A percentile compares a stretch with the other conserved stretches of the same genome.
Evolutionary conservation across 2,888 invertebrate genomes (phyloP).

Genomic region (Trichopoda pennipes): DNA sequence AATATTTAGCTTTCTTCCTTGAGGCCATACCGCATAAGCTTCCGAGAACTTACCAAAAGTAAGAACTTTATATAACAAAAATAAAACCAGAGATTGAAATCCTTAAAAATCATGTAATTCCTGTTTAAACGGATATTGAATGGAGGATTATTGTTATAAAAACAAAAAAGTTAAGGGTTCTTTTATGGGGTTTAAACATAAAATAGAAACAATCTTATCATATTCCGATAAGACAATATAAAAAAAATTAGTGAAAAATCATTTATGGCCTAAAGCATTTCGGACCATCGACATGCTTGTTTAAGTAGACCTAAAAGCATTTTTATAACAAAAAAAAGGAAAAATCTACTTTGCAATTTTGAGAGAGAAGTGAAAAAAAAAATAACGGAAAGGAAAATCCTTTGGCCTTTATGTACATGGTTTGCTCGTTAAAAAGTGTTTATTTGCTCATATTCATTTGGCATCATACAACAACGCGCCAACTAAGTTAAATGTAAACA

Average conservation of each 20-base stretch:
- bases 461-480: not conserved
- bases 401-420: conserved; percentile 55
- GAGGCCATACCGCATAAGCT: conserved; percentile 63
- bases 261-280: conserved; percentile 67
- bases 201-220: conserved; percentile 22
- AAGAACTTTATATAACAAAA: conserved; percentile 50
- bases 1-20: conserved; percentile 48
- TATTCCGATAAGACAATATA: conserved; percentile 28
- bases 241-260: conserved; percentile 69
- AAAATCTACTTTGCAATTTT: conserved; percentile 23
- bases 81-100: conserved; percentile 32
- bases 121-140: conserved; percentile 53
- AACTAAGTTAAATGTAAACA: conserved; percentile 19
- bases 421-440: conserved; percentile 65
- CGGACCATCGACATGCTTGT: conserved; percentile 50
- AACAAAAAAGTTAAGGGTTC: conserved; percentile 35
- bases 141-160: conserved; percentile 47
- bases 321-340: conserved; percentile 39
- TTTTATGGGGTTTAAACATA: conserved; percentile 13
- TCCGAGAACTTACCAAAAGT: conserved; percentile 55
- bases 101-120: conserved; percentile 46
- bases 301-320: conserved; percentile 46
- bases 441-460: conserved; percentile 56
- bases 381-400: conserved; percentile 24
- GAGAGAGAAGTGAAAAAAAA: not conserved